Percentiles rank a stretch among this genome's conserved stretches.
Evolutionary conservation across 2,113 vertebrate species (phyloP).

Genomic region (Scomber japonicus): DNA sequence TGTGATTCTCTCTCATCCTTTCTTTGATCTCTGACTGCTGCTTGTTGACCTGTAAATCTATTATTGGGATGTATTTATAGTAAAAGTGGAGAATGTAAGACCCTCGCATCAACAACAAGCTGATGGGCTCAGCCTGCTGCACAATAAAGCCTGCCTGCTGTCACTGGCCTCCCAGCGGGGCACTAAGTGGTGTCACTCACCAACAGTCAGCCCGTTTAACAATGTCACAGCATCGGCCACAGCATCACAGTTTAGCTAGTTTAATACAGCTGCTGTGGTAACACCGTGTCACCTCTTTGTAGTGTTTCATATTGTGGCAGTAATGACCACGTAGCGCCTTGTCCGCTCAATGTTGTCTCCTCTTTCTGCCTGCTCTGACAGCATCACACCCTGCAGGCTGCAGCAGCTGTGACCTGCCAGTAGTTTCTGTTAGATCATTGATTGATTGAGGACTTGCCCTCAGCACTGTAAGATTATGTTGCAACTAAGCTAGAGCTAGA

Average conservation of each 20-base stretch:
- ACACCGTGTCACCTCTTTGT: slow-evolving; percentile 53
- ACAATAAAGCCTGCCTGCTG: slow-evolving; percentile 45
- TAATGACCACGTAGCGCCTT: slow-evolving; percentile 28
- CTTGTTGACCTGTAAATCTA: slow-evolving; percentile 47
- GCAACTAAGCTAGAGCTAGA: too few relatives aligned
- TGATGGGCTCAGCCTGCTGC: slow-evolving; percentile 32
- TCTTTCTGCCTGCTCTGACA: slow-evolving; percentile 39
- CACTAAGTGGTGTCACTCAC: slow-evolving; percentile 67
- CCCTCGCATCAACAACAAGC: slow-evolving; percentile 52
- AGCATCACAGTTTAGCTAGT: slow-evolving; percentile 53
- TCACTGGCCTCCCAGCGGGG: slow-evolving; percentile 34
- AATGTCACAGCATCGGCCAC: slow-evolving; percentile 66
- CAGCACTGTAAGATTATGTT: neutral
- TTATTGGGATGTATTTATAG: slow-evolving; percentile 51
- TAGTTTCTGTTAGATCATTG: slow-evolving; percentile 2
- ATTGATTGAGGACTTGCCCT: neutral
- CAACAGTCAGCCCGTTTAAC: slow-evolving; percentile 48
- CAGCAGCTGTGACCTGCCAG: slow-evolving; percentile 55
- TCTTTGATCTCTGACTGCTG: slow-evolving; percentile 24
- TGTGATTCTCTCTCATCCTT: slow-evolving; percentile 6
- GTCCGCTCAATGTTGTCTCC: slow-evolving; percentile 30
- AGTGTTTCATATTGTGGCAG: slow-evolving; percentile 27
- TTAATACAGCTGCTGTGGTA: slow-evolving; percentile 47
- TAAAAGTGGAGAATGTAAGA: slow-evolving; percentile 6
- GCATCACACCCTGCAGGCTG: slow-evolving; percentile 46